Evolutionary conservation across 2,888 invertebrate species (phyloP).

Genomic region (Adelphocoris suturalis): DNA sequence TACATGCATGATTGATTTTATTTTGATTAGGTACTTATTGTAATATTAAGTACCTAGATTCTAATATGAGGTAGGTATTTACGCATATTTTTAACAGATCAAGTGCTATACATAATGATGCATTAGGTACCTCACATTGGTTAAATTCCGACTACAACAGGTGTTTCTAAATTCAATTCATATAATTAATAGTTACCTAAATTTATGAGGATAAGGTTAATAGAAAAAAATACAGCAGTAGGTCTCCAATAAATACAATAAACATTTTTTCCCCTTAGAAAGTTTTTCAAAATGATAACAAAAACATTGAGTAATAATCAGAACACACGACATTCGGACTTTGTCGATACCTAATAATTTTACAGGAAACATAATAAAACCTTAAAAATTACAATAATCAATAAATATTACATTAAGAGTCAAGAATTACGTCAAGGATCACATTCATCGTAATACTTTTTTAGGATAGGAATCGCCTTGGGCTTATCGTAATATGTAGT

Average conservation of each 20-base stretch:
- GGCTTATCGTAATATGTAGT: neutral
- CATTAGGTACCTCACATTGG: too few relatives aligned
- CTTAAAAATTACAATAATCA: slow-evolving; percentile 27
- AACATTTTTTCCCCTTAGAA: neutral
- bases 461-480: slow-evolving; percentile 47
- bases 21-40: too few relatives aligned
- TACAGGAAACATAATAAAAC: slow-evolving; percentile 49
- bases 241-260: slow-evolving; percentile 23
- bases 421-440: slow-evolving; percentile 47
- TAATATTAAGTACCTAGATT: too few relatives aligned
- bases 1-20: too few relatives aligned
- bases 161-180: too few relatives aligned
- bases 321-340: neutral
- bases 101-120: too few relatives aligned
- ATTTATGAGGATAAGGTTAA: too few relatives aligned
- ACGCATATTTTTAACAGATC: too few relatives aligned
- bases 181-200: too few relatives aligned
- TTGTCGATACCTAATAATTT: slow-evolving; percentile 1
- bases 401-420: slow-evolving; percentile 37
- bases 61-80: too few relatives aligned
- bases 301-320: slow-evolving; percentile 4
- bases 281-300: neutral
- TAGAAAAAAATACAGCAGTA: neutral
- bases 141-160: too few relatives aligned
- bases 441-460: slow-evolving; percentile 58